phyloP scores from a whole-genome alignment of 2,888 invertebrate genomes.

The Desoria tigrina region DNA sequence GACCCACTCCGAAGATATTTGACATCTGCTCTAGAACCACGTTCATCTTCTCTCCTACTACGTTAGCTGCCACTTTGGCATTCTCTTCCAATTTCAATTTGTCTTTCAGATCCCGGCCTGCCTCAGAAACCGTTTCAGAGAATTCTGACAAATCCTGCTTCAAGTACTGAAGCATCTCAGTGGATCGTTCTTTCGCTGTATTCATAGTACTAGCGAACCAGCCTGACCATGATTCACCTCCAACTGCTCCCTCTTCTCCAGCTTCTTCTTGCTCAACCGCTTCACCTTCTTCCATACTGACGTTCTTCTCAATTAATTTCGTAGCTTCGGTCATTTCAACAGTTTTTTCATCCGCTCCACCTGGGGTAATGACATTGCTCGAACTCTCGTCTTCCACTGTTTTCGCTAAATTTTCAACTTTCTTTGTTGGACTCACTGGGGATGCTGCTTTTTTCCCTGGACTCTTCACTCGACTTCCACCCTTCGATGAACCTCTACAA shows the following conservation, averaged over 20 bases:
- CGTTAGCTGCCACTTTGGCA: constrained; percentile 45
- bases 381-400: background rate
- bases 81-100: constrained; percentile 52
- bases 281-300: constrained; percentile 13
- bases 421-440: constrained; percentile 8
- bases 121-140: constrained; percentile 51
- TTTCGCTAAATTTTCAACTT: constrained; percentile 1
- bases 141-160: constrained; percentile 53
- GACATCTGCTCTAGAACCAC: constrained; percentile 51
- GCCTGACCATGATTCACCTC: constrained; percentile 14
- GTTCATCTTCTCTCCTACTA: constrained; percentile 47
- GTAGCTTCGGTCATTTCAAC: background rate
- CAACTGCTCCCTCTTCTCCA: constrained; percentile 10
- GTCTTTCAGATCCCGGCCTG: constrained; percentile 51
- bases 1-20: constrained; percentile 52
- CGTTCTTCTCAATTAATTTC: background rate
- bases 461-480: background rate
- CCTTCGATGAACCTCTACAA: background rate
- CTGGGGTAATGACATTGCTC: background rate
- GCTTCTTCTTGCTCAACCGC: constrained; percentile 22
- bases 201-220: constrained; percentile 47
- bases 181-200: constrained; percentile 47
- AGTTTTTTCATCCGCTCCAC: background rate
- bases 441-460: constrained; percentile 1
- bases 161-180: constrained; percentile 52